These are phyloP conservation scores for Pseudonaja textilis DNA, from an alignment of 2,113 vertebrate species.

Conservation along the genomic window DNA sequence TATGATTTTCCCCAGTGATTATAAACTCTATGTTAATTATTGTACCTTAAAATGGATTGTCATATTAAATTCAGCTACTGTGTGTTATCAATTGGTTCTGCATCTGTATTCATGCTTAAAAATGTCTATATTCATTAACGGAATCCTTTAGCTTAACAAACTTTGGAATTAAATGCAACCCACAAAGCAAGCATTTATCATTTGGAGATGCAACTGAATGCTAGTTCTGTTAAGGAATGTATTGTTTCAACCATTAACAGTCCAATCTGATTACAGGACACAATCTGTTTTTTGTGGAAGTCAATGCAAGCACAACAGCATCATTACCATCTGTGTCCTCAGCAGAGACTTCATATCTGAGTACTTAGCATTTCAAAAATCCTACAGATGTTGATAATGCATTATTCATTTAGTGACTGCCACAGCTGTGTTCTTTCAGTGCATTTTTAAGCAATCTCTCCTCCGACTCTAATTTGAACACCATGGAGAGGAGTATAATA, in stretches of 20 bases:
- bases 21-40: conserved; percentile 56
- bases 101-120: conserved; percentile 47
- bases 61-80: conserved; percentile 50
- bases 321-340: conserved; percentile 47
- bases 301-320: conserved; percentile 38
- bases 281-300: conserved; percentile 31
- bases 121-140: conserved; percentile 50
- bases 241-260: conserved; percentile 46
- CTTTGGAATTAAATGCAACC: conserved; percentile 56
- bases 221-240: conserved; percentile 31
- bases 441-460: conserved; percentile 57
- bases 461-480: conserved; percentile 49
- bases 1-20: conserved; percentile 9
- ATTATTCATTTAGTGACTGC: conserved; percentile 58
- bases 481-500: conserved; percentile 26
- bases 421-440: conserved; percentile 61
- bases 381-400: conserved; percentile 63
- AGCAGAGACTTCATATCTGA: conserved; percentile 45
- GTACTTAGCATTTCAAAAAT: conserved; percentile 61
- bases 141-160: conserved; percentile 59
- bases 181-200: conserved; percentile 49
- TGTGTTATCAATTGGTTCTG: conserved; percentile 36
- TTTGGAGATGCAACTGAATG: conserved; percentile 11
- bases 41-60: conserved; percentile 40
- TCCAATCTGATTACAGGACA: conserved; percentile 39